Evolutionary conservation across 2,797 vertebrate species (phyloP).

Genomic region (Lacerta viridis): DNA sequence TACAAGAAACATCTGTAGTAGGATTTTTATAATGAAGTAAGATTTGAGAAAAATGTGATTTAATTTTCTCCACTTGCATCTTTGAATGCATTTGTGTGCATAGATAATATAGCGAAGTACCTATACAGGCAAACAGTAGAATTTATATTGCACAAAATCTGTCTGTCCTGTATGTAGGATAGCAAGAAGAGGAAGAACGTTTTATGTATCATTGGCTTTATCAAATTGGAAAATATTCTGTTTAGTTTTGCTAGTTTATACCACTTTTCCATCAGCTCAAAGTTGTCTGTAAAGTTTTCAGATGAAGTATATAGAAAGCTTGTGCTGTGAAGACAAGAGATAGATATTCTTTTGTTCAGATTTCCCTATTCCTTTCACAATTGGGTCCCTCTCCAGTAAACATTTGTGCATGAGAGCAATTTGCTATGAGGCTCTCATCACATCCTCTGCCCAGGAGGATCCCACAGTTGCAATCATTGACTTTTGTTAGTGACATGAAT

Average conservation of each 20-base stretch:
- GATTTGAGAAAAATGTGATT: not conserved
- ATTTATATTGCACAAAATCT: not conserved
- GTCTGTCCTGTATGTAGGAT: not conserved
- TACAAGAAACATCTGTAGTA: not conserved
- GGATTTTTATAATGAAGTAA: not conserved
- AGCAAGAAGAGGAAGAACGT: not conserved
- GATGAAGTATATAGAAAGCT: not conserved
- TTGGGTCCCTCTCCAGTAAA: not conserved
- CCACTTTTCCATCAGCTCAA: not conserved
- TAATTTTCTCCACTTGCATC: not conserved
- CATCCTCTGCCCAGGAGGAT: slow-evolving; percentile 5
- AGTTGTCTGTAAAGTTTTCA: not conserved
- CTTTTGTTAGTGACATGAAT: not conserved
- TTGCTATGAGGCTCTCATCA: not conserved
- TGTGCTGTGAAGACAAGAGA: not conserved
- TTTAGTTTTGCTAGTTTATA: not conserved
- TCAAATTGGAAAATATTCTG: not conserved
- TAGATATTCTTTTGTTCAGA: not conserved
- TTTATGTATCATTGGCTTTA: not conserved
- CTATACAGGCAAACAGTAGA: not conserved
- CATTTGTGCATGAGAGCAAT: not conserved
- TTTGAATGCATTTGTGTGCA: not conserved
- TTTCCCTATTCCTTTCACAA: not conserved
- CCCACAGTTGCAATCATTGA: not conserved
- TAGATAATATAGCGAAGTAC: not conserved